Evolutionary conservation across 2,113 vertebrate species (phyloP).

Genomic region (Lampris megalopsis): DNA sequence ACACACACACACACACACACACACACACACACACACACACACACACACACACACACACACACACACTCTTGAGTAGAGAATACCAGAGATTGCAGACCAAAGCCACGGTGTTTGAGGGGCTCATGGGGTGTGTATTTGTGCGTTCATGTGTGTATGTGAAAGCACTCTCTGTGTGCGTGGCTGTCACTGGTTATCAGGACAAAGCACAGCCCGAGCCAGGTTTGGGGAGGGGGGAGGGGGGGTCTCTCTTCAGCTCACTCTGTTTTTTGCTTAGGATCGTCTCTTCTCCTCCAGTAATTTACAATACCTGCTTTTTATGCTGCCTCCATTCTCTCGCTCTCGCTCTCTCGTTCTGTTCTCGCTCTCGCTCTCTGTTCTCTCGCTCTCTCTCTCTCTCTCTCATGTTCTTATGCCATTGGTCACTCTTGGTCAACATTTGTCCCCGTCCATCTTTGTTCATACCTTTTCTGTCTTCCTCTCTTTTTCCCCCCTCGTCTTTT

Average conservation of each 20-base stretch:
- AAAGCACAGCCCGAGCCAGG: constrained; percentile 73
- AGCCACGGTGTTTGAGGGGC: constrained; percentile 63
- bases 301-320: background rate
- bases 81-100: constrained; percentile 60
- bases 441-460: background rate
- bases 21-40: constrained; percentile 17
- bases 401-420: background rate
- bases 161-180: constrained; percentile 37
- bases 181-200: constrained; percentile 76
- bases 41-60: background rate
- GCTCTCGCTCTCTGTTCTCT: constrained; percentile 3
- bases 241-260: constrained; percentile 7
- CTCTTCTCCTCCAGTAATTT: too few relatives aligned
- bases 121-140: constrained; percentile 46
- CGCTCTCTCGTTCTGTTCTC: constrained; percentile 24
- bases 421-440: too few relatives aligned
- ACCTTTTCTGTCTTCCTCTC: background rate
- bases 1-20: constrained; percentile 26
- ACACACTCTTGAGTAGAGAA: constrained; percentile 35
- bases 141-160: constrained; percentile 45
- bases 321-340: background rate
- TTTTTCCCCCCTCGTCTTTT: background rate
- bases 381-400: background rate
- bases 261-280: too few relatives aligned
- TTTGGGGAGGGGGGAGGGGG: constrained; percentile 54